Evolutionary conservation across 2,113 vertebrate genomes (phyloP).

Genomic region (Muntiacus reevesi): DNA sequence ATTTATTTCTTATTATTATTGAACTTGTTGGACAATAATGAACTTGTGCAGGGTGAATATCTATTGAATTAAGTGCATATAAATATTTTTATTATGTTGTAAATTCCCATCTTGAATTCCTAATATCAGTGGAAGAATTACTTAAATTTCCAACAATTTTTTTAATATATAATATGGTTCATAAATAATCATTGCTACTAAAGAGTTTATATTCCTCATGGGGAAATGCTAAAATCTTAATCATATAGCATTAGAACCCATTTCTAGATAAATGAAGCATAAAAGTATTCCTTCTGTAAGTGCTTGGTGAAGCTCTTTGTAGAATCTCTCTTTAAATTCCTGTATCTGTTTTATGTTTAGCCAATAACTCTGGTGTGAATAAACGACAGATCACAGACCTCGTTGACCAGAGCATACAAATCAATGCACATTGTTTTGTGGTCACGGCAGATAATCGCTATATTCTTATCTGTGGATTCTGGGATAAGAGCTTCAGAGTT

Average conservation of each 20-base stretch:
- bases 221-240: constrained; percentile 58
- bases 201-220: constrained; percentile 61
- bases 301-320: constrained; percentile 62
- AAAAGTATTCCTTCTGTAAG: constrained; percentile 65
- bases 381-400: constrained; percentile 99
- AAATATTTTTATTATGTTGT: constrained; percentile 20
- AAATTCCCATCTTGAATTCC: neutral
- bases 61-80: neutral
- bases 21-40: neutral
- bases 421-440: constrained; percentile 98
- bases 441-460: constrained; percentile 99
- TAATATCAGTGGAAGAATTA: neutral
- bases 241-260: constrained; percentile 61
- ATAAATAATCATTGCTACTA: constrained; percentile 58
- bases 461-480: constrained; percentile 98
- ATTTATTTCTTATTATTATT: neutral
- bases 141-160: constrained; percentile 52
- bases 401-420: constrained; percentile 99
- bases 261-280: constrained; percentile 73
- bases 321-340: constrained; percentile 53
- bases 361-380: constrained; percentile 94
- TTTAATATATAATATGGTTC: constrained; percentile 29
- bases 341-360: constrained; percentile 79
- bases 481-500: constrained; percentile 99
- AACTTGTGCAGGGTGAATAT: neutral